Percentiles rank a stretch among this genome's conserved stretches.
phyloP scores from a whole-genome alignment of 2,888 invertebrate genomes.

The Ctena decussata region DNA sequence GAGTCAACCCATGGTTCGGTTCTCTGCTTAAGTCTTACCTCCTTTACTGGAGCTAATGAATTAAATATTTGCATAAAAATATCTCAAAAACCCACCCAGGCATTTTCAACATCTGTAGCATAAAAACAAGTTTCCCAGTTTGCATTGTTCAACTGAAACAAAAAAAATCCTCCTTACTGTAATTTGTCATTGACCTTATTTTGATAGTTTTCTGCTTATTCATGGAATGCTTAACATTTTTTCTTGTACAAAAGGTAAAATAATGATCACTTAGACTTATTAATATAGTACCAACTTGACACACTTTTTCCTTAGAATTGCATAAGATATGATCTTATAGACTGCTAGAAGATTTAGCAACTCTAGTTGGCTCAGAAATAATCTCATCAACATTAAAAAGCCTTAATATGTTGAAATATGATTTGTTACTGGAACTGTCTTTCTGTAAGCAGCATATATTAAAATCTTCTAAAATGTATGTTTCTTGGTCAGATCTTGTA shows the following conservation, averaged over 20 bases:
- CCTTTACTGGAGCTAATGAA: not conserved
- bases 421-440: not conserved
- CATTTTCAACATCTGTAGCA: not conserved
- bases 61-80: not conserved
- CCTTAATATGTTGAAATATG: not conserved
- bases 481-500: slow-evolving; percentile 18
- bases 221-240: not conserved
- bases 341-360: not conserved
- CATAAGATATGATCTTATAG: not conserved
- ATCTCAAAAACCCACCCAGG: slow-evolving; percentile 1
- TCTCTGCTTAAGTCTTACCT: slow-evolving; percentile 10
- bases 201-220: not conserved
- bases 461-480: slow-evolving; percentile 11
- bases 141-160: not conserved
- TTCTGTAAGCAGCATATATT: slow-evolving; percentile 17
- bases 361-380: not conserved
- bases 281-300: not conserved
- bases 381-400: slow-evolving; percentile 17
- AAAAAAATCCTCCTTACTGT: slow-evolving; percentile 11
- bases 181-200: slow-evolving; percentile 23
- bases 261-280: slow-evolving; percentile 16
- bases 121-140: not conserved
- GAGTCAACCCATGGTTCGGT: slow-evolving; percentile 8
- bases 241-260: not conserved
- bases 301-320: slow-evolving; percentile 10